A percentile compares a stretch with the other conserved stretches of the same genome.
These are phyloP conservation scores for Dione juno DNA, from an alignment of 2,888 invertebrate genomes.

Conservation along the genomic window DNA sequence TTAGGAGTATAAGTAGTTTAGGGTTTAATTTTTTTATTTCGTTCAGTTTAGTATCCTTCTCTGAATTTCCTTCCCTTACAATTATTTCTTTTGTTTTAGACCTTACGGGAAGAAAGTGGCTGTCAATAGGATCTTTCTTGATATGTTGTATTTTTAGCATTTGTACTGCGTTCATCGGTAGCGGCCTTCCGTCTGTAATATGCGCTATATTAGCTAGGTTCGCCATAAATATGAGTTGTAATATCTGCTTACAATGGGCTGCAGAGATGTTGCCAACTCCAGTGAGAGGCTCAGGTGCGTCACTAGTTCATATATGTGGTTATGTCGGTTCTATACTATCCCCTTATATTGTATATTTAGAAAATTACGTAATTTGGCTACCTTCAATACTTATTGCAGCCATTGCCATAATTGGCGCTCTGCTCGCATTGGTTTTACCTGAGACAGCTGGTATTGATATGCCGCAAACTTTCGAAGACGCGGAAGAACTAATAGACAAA, in stretches of 20 bases:
- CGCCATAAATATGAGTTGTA: conserved; percentile 61
- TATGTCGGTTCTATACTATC: conserved; percentile 59
- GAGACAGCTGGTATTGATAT: conserved; percentile 68
- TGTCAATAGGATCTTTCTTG: conserved; percentile 52
- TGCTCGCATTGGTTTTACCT: conserved; percentile 59
- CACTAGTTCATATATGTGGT: conserved; percentile 64
- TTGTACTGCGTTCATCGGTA: conserved; percentile 56
- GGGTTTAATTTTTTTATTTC: conserved; percentile 68
- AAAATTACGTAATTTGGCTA: conserved; percentile 59
- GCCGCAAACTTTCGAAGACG: conserved; percentile 71
- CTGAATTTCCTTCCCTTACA: conserved; percentile 66
- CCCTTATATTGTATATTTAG: conserved; percentile 68
- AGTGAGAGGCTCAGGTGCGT: conserved; percentile 63
- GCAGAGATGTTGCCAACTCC: conserved; percentile 68
- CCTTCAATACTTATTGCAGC: conserved; percentile 60
- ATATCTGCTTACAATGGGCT: conserved; percentile 63
- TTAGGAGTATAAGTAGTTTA: conserved; percentile 62
- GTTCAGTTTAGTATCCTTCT: conserved; percentile 65
- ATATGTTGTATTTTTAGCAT: conserved; percentile 58
- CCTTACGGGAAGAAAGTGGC: conserved; percentile 61
- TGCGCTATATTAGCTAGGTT: conserved; percentile 69
- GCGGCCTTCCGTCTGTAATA: conserved; percentile 60
- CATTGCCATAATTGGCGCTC: conserved; percentile 53
- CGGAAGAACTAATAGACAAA: conserved; percentile 59
- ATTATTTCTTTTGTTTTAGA: conserved; percentile 65